These are phyloP conservation scores for Allygus modestus DNA, from an alignment of 2,888 invertebrate species.

Conservation along the genomic window DNA sequence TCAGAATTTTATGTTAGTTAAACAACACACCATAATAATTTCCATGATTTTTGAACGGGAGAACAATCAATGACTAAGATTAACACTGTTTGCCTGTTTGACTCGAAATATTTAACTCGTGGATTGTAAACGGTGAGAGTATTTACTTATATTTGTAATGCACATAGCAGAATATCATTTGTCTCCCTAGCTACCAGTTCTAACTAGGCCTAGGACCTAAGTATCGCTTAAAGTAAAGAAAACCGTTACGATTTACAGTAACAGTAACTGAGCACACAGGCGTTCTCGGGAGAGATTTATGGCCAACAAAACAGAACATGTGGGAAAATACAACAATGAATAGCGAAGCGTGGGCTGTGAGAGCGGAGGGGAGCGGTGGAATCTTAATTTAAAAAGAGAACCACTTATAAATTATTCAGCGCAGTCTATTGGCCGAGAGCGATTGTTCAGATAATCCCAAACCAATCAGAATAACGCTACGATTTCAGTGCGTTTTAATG, in stretches of 20 bases:
- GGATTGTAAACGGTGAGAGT: no score
- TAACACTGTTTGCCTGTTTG: no score
- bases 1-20: no score
- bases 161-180: no score
- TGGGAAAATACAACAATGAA: conserved; percentile 42
- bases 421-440: conserved; percentile 61
- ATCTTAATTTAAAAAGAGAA: conserved; percentile 59
- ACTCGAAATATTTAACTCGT: no score
- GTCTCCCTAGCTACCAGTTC: no score
- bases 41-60: no score
- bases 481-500: conserved; percentile 62
- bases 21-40: no score
- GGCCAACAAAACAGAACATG: conserved; percentile 1
- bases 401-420: conserved; percentile 62
- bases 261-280: not conserved
- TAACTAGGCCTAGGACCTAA: not conserved
- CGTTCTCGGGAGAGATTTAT: conserved; percentile 14
- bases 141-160: no score
- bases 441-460: conserved; percentile 63
- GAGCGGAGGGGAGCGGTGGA: conserved; percentile 21
- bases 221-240: not conserved
- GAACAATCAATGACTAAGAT: no score
- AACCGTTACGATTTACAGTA: not conserved
- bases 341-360: not conserved
- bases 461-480: conserved; percentile 63